Base-by-base conservation (phyloP, 2,888 invertebrate genomes). In the Dryobota labecula region DNA sequence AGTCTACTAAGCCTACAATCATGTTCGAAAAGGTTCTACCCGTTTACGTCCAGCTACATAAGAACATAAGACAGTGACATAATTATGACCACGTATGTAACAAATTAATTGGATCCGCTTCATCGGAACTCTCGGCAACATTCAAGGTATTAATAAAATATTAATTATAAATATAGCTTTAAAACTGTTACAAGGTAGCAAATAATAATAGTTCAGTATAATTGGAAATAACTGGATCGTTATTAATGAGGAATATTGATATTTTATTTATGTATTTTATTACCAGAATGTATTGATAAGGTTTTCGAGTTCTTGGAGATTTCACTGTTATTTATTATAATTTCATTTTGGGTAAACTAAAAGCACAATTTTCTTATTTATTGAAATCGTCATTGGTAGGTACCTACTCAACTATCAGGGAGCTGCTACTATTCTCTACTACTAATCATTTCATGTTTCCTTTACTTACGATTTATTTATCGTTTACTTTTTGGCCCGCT, bases 201-300 rank as follows among this genome's bases (percentile, higher is more conserved):
- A 57, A 33, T 11, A 43, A 49, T 33, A 18, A 15, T 41, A 11
- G 11, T 33, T 49, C 15, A 20, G 4, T 53, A 20, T 54, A 69
- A 63, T 63, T 63, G 41, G 20, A 53, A 62, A 43, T 69, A 53
- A 49, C 36, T 45, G 43, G 41, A 1, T n/a, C 33, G n/a, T n/a
- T 41, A 51, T 6, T 51, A 56, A 47, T 66, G 38, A 5, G 11
- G 2, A 20, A 33, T 43, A 51, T 70, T 36, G 11, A 36, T 57
- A 30, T 41, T 54, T 62, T 63, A 33, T 57, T 45, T 15, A 36
- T 43, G 7, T 18, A 45, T 11, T 61, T 24, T 61, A 24, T n/a
- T 41, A 33, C 8, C 33, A 5, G 13, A 24, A 30, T 69, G 45
- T 15, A 38, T 45, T 18, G 18, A 33, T 13, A 24, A 18, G 9